phyloP scores from a whole-genome alignment of 2,888 invertebrate genomes.

The Dusona sp. region DNA sequence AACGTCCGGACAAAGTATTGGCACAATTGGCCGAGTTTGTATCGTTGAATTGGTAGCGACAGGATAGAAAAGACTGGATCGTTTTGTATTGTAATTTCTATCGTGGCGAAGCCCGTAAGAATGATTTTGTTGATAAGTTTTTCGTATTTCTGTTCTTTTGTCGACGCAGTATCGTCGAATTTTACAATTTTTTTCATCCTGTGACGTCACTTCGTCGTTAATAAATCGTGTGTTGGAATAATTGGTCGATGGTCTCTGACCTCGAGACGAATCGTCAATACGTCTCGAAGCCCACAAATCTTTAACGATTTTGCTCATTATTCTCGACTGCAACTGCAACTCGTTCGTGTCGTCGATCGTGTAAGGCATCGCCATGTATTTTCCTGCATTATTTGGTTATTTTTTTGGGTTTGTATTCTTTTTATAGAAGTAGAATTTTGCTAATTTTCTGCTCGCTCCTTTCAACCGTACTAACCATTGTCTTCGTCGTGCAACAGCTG shows the following conservation, averaged over 20 bases:
- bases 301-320: constrained; percentile 74
- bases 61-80: constrained; percentile 23
- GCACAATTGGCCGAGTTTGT: constrained; percentile 62
- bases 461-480: constrained; percentile 51
- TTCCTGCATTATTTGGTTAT: constrained; percentile 54
- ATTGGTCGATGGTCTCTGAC: constrained; percentile 27
- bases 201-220: neutral
- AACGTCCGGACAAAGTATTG: constrained; percentile 78
- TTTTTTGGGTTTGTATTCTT: constrained; percentile 17
- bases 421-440: constrained; percentile 15
- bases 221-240: constrained; percentile 12
- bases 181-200: constrained; percentile 37
- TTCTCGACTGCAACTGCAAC: constrained; percentile 76
- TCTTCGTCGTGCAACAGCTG: constrained; percentile 10
- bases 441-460: neutral
- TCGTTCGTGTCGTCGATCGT: constrained; percentile 76
- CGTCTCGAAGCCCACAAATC: constrained; percentile 74
- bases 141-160: constrained; percentile 41
- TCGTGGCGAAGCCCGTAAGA: constrained; percentile 27
- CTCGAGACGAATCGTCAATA: neutral
- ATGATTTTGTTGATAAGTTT: constrained; percentile 26
- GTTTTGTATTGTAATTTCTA: constrained; percentile 13
- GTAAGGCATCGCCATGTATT: constrained; percentile 71
- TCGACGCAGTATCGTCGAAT: constrained; percentile 52
- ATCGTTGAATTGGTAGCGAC: neutral